phyloP scores from a whole-genome alignment of 2,797 vertebrate genomes.

The Dallia pectoralis region DNA sequence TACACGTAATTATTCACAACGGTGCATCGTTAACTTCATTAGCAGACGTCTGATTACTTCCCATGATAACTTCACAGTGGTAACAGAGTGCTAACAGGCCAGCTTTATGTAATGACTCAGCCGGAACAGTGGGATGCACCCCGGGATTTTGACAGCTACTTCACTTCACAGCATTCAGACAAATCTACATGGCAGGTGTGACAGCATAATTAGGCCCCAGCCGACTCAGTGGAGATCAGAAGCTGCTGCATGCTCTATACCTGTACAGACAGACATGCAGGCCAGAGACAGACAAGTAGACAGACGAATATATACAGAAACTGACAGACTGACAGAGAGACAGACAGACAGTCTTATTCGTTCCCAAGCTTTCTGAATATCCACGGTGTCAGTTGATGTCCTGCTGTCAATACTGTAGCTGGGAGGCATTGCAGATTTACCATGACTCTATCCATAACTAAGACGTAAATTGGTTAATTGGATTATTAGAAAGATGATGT shows the following conservation, averaged over 20 bases:
- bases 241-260: conserved; percentile 37
- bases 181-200: conserved; percentile 56
- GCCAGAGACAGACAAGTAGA: background rate
- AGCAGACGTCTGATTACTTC: conserved; percentile 31
- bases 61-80: conserved; percentile 17
- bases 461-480: background rate
- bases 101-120: background rate
- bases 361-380: conserved; percentile 27
- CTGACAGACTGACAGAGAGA: conserved; percentile 19
- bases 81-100: conserved; percentile 8
- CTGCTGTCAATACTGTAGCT: conserved; percentile 11
- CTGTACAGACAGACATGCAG: conserved; percentile 42
- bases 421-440: no score
- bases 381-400: conserved; percentile 16
- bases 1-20: conserved; percentile 24
- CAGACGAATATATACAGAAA: conserved; percentile 17
- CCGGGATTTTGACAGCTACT: conserved; percentile 15
- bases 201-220: conserved; percentile 57
- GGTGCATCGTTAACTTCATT: conserved; percentile 24
- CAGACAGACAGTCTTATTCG: conserved; percentile 46
- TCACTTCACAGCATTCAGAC: conserved; percentile 59
- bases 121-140: conserved; percentile 3
- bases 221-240: conserved; percentile 50
- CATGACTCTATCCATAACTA: background rate
- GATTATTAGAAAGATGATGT: background rate